phyloP scores from a whole-genome alignment of 2,113 vertebrate genomes.

The Sturnira hondurensis region DNA sequence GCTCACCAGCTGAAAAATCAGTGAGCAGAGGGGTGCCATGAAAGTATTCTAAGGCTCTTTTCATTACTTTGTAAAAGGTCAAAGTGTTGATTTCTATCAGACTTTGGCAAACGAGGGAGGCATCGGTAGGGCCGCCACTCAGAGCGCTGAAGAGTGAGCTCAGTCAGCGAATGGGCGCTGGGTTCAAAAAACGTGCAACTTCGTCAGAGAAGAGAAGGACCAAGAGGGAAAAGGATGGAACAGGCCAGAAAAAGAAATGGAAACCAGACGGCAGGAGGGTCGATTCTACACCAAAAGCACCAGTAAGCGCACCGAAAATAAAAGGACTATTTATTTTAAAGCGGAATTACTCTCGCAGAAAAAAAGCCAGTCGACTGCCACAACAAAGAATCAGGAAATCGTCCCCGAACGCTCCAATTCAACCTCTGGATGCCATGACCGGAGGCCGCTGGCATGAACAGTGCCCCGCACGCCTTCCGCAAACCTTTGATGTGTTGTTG shows the following conservation, averaged over 20 bases:
- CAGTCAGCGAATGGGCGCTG: background rate
- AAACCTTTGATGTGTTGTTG: background rate
- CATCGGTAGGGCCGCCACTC: background rate
- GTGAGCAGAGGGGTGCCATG: background rate
- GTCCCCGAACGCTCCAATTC: accelerated
- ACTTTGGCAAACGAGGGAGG: background rate
- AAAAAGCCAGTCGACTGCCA: background rate
- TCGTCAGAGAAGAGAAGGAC: background rate
- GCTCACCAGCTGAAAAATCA: background rate
- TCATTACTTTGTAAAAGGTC: background rate
- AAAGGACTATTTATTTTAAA: background rate
- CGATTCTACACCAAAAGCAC: no score
- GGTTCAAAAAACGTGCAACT: background rate
- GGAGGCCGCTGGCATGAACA: no score
- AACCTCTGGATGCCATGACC: background rate
- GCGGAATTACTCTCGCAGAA: background rate
- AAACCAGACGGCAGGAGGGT: background rate
- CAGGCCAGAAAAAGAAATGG: background rate
- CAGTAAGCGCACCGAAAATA: background rate
- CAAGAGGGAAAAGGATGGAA: background rate
- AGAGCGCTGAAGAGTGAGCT: background rate
- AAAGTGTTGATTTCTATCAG: background rate
- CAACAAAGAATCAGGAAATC: background rate
- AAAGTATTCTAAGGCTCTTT: background rate
- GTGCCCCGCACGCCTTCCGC: background rate